Base-by-base conservation (phyloP, 23 tunicate species). In the Styela clava region DNA sequence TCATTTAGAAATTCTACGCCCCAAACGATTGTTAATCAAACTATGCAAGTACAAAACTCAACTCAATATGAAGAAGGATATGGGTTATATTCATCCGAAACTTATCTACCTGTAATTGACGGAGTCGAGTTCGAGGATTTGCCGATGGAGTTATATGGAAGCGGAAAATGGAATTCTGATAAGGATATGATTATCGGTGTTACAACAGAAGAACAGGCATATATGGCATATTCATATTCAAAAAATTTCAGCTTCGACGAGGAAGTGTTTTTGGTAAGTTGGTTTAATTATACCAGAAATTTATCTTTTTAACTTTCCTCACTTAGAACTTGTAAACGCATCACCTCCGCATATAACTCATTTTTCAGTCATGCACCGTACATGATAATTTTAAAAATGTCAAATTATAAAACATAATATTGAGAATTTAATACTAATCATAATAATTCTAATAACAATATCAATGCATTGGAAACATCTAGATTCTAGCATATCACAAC, bases 101-200 rank as follows among this genome's bases (percentile, higher is more conserved):
- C 97, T 5, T 92, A 62, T 62, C 87, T 92, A 18, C 97, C 97
- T 20, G 85, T 92, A 18, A 81, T 92, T 67, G 97, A 87, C 65
- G 88, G 88, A 23, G 62, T 31, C 16, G 92, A 92, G 74, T 92
- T 87, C 52, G 56, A 51, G 61, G 89, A 92, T 56, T 92, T 87
- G 62, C 97, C 97, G 1, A 25, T 92, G 7, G 31, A 79, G 21
- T 74, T 92, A 73, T 87, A 84, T 62, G 52, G 62, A 52, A 27
- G 73, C 30, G 97, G 97, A 67, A 56, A 34, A 19, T 92, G 97
- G 97, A 82, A 85, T 26, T 65, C 83, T 0, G 82, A 83, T 56
- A 92, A 92, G 70, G 87, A 72, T 32, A 27, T 92, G 32, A 79
- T 92, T 2, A 34, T 84, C 19, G 92, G 92, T 12, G 44, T 68